Evolutionary conservation across 2,888 invertebrate species (phyloP), one percentile per base, ranked within the genome.

Genomic region (Opisthograptis luteolata): DNA sequence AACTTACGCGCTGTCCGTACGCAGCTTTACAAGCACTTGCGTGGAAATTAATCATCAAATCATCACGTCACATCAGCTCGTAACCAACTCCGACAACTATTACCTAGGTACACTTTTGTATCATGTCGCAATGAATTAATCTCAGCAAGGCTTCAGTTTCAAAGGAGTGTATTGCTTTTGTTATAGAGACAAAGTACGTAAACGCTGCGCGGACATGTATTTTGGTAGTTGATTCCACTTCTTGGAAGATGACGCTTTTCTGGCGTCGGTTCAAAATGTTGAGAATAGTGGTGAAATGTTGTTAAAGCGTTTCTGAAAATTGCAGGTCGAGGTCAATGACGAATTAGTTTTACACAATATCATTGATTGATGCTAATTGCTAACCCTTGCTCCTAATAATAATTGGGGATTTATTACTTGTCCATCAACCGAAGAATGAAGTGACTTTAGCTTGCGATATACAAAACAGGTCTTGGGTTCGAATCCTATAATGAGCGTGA

Each of bases 241-340:
- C 50, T 34, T 10, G 35, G 50, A 50, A 50, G 40, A 44, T 40
- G 50, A 50, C 44, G 40, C 30, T 43, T 10, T 34, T 12, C 50
- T 50, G 50, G 50, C 50, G 13, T 19, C 17, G 8, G 39, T 44
- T 50, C 50, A 50, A 50, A 28, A 34, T 36, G 42, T 42, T 41
- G 25, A 12, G 32, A 46, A 30, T 15, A 37, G 30, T 20, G 27
- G 3, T 12, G 46, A 32, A 46, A 47, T 34, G 20, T 35, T 7
- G 17, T n/a, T n/a, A 25, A 32, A 17, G 24, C 3, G 27, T 17
- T 20, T 17, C 14, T 30, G 15, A 22, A 39, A 32, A 14, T 8
- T n/a, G 7, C 32, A 25, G 24, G 25, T 45, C 9, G 28, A 32
- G 45, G 31, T 45, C 37, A 25, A 15, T 24, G 31, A 5, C 8